Conservation (phyloP, 1,140 invertebrate genomes). For the Calycopis cecrops region DNA sequence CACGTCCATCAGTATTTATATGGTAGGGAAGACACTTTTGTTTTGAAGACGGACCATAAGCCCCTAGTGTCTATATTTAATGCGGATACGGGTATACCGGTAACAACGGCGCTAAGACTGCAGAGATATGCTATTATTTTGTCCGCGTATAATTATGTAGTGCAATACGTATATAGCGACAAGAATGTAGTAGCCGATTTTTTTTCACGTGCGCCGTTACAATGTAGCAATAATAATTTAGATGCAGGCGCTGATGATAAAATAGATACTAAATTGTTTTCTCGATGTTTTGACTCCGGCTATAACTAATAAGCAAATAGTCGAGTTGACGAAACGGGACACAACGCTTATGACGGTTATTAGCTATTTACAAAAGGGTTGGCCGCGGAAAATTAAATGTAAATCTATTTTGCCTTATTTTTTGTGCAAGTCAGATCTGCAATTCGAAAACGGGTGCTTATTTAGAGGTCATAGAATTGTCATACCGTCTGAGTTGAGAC, state of each 20-base stretch:
- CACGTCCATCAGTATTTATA: slow-evolving; percentile 53
- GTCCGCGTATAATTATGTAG: slow-evolving; percentile 23
- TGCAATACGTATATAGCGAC: slow-evolving; percentile 19
- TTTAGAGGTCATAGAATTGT: no score
- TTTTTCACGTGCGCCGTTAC: not conserved
- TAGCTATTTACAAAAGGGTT: slow-evolving; percentile 1
- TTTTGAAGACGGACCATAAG: slow-evolving; percentile 30
- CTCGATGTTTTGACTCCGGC: no score
- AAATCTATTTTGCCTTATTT: no score
- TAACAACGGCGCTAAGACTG: no score
- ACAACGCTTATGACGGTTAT: not conserved
- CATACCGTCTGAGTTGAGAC: no score
- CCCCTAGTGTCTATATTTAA: slow-evolving; percentile 26
- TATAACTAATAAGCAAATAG: not conserved
- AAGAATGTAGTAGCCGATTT: slow-evolving; percentile 20
- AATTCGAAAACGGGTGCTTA: no score
- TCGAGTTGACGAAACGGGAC: not conserved
- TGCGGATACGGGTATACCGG: slow-evolving; percentile 22
- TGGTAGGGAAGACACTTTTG: slow-evolving; percentile 27
- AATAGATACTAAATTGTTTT: no score
- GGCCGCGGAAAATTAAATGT: slow-evolving; percentile 5
- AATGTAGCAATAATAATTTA: not conserved
- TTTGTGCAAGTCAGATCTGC: no score
- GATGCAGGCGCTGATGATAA: not conserved
- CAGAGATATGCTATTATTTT: slow-evolving; percentile 28